phyloP scores from a whole-genome alignment of 2,797 vertebrate genomes.

The Arrhamphus sclerolepis region DNA sequence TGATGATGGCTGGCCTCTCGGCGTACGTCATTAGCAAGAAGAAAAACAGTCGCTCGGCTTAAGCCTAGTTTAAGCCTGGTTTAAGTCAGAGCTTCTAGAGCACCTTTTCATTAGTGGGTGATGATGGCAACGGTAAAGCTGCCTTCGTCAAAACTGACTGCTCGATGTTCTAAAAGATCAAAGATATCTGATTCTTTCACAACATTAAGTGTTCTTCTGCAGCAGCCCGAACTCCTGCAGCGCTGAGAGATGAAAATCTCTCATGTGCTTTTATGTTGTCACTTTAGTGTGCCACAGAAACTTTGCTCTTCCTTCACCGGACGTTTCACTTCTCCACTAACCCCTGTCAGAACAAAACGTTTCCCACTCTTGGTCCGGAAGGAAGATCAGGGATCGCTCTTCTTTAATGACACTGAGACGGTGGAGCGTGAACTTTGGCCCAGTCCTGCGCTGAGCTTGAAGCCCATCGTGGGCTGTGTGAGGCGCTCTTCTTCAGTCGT shows the following conservation, averaged over 20 bases:
- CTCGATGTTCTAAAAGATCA: too few species aligned
- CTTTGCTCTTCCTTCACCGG: not conserved
- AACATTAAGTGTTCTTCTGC: not conserved
- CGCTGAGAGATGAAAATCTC: too few species aligned
- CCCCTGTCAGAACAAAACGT: conserved; percentile 19
- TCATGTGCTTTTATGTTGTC: not conserved
- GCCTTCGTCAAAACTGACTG: too few species aligned
- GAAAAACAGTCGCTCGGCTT: too few species aligned
- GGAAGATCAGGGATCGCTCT: conserved; percentile 1
- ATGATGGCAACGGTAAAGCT: too few species aligned
- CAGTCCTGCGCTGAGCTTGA: not conserved
- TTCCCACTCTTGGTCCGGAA: conserved; percentile 4
- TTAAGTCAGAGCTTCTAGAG: too few species aligned
- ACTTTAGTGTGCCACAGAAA: not conserved
- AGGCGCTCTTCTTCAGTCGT: not conserved
- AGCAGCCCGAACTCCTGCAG: too few species aligned
- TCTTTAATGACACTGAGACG: conserved; percentile 9
- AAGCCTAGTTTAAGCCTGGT: too few species aligned
- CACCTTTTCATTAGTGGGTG: too few species aligned
- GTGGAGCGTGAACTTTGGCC: not conserved
- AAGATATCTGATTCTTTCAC: not conserved
- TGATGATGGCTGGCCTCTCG: too few species aligned
- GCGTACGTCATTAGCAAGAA: too few species aligned
- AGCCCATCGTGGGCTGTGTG: not conserved
- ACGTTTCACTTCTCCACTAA: conserved; percentile 16